Conservation (phyloP, 35 echinoderm and acorn worm genomes). For the Holothuria glaberrima region DNA sequence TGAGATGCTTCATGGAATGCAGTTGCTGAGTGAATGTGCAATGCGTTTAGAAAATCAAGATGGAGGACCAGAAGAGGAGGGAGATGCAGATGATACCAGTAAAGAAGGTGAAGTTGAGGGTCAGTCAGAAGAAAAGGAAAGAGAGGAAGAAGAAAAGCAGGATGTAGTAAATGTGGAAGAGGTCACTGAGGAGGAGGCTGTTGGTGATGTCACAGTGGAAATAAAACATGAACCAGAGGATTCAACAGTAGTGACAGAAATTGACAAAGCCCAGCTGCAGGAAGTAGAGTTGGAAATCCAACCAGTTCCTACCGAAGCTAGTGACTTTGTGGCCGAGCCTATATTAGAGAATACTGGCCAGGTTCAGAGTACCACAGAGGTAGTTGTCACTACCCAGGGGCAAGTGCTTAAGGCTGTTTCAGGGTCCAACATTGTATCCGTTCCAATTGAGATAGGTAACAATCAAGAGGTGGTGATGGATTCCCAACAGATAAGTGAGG, state of each 20-base stretch:
- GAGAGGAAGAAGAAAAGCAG: neutral
- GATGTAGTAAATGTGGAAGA: neutral
- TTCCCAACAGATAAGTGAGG: slow-evolving; percentile 59
- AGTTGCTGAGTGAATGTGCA: slow-evolving; percentile 58
- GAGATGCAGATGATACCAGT: neutral
- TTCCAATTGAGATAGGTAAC: slow-evolving; percentile 28
- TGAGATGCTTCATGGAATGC: slow-evolving; percentile 59
- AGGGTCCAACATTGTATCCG: slow-evolving; percentile 30
- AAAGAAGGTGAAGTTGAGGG: neutral
- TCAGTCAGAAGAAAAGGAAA: neutral
- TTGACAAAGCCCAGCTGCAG: neutral
- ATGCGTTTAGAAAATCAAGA: slow-evolving; percentile 59
- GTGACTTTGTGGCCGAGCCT: neutral
- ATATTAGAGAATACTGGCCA: slow-evolving; percentile 12
- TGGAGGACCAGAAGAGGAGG: slow-evolving; percentile 49
- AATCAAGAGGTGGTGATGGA: slow-evolving; percentile 51
- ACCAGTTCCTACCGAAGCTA: neutral
- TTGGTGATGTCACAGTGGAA: slow-evolving; percentile 21
- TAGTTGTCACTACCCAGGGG: slow-evolving; percentile 36
- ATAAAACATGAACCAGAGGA: slow-evolving; percentile 22
- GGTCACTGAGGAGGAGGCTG: neutral
- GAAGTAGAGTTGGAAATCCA: neutral
- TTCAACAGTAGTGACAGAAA: neutral
- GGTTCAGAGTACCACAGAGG: slow-evolving; percentile 41
- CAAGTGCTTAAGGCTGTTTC: slow-evolving; percentile 38